phyloP scores from a whole-genome alignment of 2,888 invertebrate species.

The Cosmopolites sordidus region DNA sequence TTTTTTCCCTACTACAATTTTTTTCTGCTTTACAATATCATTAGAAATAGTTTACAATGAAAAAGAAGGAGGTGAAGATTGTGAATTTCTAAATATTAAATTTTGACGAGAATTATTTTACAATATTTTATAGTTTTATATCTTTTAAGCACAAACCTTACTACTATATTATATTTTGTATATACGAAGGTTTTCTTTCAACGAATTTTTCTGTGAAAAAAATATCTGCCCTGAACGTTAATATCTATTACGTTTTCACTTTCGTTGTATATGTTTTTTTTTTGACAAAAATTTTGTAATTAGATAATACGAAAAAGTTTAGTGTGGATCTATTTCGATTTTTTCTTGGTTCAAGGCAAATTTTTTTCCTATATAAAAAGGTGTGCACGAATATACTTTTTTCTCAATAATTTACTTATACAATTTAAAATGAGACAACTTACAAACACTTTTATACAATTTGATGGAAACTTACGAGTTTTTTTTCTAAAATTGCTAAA shows the following conservation, averaged over 20 bases:
- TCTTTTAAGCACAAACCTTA: slow-evolving; percentile 19
- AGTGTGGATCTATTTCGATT: not conserved
- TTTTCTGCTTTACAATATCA: not conserved
- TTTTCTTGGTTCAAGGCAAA: not conserved
- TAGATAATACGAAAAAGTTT: not conserved
- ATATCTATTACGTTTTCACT: no score
- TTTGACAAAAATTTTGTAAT: no score
- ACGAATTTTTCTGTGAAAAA: no score
- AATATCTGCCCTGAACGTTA: no score
- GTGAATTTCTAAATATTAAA: slow-evolving; percentile 5
- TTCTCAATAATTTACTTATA: slow-evolving; percentile 1
- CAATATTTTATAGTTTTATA: slow-evolving; percentile 9
- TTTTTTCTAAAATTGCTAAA: not conserved
- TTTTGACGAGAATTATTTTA: slow-evolving; percentile 17
- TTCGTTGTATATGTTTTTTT: no score
- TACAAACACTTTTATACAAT: slow-evolving; percentile 1
- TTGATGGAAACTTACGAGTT: slow-evolving; percentile 1
- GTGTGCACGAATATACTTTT: slow-evolving; percentile 1
- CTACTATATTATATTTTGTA: slow-evolving; percentile 18
- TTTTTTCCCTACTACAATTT: not conserved
- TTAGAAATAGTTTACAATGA: slow-evolving; percentile 3
- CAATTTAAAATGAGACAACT: not conserved
- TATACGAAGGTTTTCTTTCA: slow-evolving; percentile 12
- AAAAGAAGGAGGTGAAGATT: not conserved
- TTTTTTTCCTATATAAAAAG: not conserved